These are phyloP conservation scores for Catalaphyllia jardinei DNA, from an alignment of 64 coral and sea anemone species.

Conservation along the genomic window DNA sequence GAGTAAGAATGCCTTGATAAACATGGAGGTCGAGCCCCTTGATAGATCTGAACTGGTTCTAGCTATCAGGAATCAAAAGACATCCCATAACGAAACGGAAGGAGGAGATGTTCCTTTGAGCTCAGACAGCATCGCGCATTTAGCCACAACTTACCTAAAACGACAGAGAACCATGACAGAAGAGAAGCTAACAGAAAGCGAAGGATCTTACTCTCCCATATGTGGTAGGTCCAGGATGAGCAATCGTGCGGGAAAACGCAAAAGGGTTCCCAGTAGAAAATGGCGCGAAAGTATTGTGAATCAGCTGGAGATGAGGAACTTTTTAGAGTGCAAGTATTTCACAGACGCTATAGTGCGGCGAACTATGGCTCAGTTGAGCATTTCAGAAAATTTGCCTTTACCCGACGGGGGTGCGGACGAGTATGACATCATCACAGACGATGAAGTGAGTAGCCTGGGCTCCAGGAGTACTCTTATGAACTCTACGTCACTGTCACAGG, in stretches of 20 bases:
- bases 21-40: slow-evolving; percentile 33
- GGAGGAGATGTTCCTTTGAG: background rate
- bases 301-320: slow-evolving; percentile 87
- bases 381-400: slow-evolving; percentile 6
- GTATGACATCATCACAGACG: slow-evolving; percentile 88
- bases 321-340: slow-evolving; percentile 92
- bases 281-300: slow-evolving; percentile 74
- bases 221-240: slow-evolving; percentile 29
- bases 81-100: background rate
- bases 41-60: slow-evolving; percentile 53
- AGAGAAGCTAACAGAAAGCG: slow-evolving; percentile 31
- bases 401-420: slow-evolving; percentile 44
- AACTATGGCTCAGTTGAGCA: slow-evolving; percentile 62
- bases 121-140: slow-evolving; percentile 64
- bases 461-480: slow-evolving; percentile 26
- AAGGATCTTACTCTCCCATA: slow-evolving; percentile 37
- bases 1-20: slow-evolving; percentile 5
- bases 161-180: slow-evolving; percentile 18
- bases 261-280: background rate
- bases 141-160: slow-evolving; percentile 59
- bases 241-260: background rate
- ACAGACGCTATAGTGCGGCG: slow-evolving; percentile 68
- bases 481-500: slow-evolving; percentile 77
- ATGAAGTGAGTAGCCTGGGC: slow-evolving; percentile 64
- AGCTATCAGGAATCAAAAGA: slow-evolving; percentile 71